Evolutionary conservation across 1,140 invertebrate species (phyloP).

Genomic region (Orchesella cincta): DNA sequence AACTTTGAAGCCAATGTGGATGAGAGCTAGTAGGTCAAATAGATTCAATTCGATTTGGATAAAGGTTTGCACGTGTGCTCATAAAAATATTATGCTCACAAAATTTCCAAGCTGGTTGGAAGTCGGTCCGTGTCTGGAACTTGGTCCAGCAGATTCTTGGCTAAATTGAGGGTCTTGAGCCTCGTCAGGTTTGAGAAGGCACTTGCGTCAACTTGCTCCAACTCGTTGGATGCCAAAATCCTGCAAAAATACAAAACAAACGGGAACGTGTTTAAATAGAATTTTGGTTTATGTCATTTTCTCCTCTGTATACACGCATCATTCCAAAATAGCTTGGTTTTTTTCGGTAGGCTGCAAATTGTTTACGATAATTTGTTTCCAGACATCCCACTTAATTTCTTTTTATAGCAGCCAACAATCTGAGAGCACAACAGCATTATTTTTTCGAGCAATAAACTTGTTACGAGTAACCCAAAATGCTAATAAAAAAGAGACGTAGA

Average conservation of each 20-base stretch:
- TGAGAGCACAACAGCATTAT: no score
- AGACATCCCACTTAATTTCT: no score
- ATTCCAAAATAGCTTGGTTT: no score
- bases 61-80: no score
- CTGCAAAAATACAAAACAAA: conserved; percentile 57
- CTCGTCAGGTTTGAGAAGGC: conserved; percentile 61
- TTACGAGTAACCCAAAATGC: not conserved
- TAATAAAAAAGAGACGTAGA: conserved; percentile 51
- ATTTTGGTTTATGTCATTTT: no score
- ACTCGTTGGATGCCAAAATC: conserved; percentile 69
- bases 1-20: not conserved
- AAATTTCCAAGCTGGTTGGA: conserved; percentile 57
- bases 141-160: conserved; percentile 65
- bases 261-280: no score
- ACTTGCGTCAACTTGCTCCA: conserved; percentile 62
- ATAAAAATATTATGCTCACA: conserved; percentile 35
- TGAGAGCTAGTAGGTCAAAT: conserved; percentile 1
- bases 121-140: conserved; percentile 65
- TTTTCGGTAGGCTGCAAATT: no score
- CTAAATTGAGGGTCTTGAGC: conserved; percentile 67
- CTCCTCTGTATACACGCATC: no score
- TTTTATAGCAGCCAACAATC: no score
- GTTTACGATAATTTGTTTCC: no score
- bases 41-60: conserved; percentile 54
- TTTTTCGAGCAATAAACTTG: no score